These are phyloP conservation scores for Drosophila punjabiensis DNA, from an alignment of 1,140 invertebrate species.

Conservation along the genomic window DNA sequence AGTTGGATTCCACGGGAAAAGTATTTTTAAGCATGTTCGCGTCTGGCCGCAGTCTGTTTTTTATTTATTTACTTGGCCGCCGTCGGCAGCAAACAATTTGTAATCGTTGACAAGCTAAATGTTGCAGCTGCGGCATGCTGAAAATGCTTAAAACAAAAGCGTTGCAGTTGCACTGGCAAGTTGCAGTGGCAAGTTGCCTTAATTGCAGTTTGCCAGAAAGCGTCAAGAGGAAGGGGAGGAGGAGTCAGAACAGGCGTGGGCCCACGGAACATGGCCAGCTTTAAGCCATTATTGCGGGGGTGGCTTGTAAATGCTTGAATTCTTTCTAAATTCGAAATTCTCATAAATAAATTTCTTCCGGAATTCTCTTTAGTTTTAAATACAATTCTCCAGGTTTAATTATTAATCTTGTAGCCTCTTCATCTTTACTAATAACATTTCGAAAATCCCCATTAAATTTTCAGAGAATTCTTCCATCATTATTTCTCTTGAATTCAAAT, in stretches of 20 bases:
- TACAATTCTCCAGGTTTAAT: background rate
- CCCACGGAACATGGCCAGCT: conserved; percentile 9
- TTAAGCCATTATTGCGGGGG: conserved; percentile 26
- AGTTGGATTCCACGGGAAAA: conserved; percentile 25
- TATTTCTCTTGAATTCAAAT: background rate
- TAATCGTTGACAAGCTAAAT: conserved; percentile 79
- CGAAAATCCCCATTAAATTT: background rate
- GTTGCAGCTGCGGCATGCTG: conserved; percentile 71
- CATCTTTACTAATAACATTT: background rate
- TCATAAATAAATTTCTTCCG: background rate
- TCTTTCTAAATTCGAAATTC: background rate
- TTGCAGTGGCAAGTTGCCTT: conserved; percentile 35
- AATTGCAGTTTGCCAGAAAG: conserved; percentile 54
- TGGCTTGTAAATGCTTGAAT: background rate
- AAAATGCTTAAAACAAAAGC: conserved; percentile 35
- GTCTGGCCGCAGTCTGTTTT: conserved; percentile 14
- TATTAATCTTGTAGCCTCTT: background rate
- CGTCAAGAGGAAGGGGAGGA: conserved; percentile 21
- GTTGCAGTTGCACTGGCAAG: conserved; percentile 33
- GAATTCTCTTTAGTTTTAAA: too few relatives aligned
- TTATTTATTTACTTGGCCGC: conserved; percentile 70
- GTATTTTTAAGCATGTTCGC: conserved; percentile 63
- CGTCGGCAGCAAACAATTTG: conserved; percentile 68
- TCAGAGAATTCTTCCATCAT: background rate
- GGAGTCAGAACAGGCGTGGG: conserved; percentile 22